These are phyloP conservation scores for Malacoraja senta DNA, from an alignment of 2,797 vertebrate genomes.

Conservation along the genomic window DNA sequence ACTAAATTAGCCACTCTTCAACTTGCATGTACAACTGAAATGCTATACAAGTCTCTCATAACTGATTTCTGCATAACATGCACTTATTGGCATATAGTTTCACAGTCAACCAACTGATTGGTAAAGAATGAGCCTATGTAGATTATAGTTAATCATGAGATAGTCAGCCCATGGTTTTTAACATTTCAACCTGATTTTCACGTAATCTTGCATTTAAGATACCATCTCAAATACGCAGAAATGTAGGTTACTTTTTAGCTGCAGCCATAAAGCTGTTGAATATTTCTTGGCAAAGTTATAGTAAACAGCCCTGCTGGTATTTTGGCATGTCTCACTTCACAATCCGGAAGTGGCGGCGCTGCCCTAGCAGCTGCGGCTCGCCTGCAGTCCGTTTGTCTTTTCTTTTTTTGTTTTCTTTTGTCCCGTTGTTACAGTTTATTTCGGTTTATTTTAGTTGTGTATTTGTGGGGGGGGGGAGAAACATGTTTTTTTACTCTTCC, in stretches of 20 bases:
- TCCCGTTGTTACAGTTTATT: too few relatives aligned
- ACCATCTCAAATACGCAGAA: neutral
- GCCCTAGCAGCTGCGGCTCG: too few relatives aligned
- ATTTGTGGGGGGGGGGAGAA: too few relatives aligned
- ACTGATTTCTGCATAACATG: neutral
- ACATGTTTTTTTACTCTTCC: too few relatives aligned
- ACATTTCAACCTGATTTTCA: neutral
- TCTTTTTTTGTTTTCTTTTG: too few relatives aligned
- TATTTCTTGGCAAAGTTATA: neutral
- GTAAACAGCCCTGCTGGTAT: neutral
- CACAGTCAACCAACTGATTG: neutral
- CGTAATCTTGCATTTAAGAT: too few relatives aligned
- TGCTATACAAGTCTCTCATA: neutral
- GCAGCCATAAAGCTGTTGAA: neutral
- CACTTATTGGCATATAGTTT: neutral
- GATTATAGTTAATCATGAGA: neutral
- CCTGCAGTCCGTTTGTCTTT: too few relatives aligned
- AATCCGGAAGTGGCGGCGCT: too few relatives aligned
- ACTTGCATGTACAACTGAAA: neutral
- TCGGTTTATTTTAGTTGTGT: too few relatives aligned
- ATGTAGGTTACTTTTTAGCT: neutral
- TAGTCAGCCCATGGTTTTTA: neutral
- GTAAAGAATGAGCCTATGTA: neutral
- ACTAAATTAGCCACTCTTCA: neutral
- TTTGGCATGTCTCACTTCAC: slow-evolving; percentile 13